These are phyloP conservation scores for Rhinoptilus africanus DNA, from an alignment of 2,113 vertebrate genomes.

Conservation along the genomic window DNA sequence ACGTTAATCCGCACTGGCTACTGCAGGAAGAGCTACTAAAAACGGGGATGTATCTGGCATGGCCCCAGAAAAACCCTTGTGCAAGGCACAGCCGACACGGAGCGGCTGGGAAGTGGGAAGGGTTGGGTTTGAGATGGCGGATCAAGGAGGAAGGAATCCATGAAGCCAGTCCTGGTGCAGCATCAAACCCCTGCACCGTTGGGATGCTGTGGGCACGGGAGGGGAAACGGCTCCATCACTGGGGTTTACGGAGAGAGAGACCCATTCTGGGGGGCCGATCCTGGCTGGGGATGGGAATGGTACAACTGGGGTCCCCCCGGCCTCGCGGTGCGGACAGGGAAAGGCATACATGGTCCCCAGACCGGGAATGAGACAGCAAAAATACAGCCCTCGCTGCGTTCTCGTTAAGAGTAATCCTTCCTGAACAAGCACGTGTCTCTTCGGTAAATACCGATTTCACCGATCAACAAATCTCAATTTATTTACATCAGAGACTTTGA, in stretches of 20 bases:
- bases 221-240: neutral
- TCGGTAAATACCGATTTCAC: neutral
- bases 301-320: neutral
- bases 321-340: neutral
- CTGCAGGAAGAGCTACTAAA: neutral
- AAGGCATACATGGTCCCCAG: neutral
- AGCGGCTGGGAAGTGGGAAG: neutral
- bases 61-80: neutral
- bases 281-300: neutral
- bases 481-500: conserved; percentile 46
- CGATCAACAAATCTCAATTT: neutral
- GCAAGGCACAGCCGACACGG: neutral
- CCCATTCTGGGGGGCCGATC: neutral
- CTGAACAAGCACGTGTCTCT: neutral
- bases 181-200: neutral
- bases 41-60: neutral
- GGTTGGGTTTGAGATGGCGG: neutral
- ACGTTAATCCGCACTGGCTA: accelerated
- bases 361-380: neutral
- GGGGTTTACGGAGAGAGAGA: neutral
- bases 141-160: neutral
- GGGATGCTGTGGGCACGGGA: neutral
- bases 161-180: neutral
- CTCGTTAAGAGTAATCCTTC: neutral
- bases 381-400: neutral